These are phyloP conservation scores for Coboldia fuscipes DNA, from an alignment of 1,140 invertebrate species.

Conservation along the genomic window DNA sequence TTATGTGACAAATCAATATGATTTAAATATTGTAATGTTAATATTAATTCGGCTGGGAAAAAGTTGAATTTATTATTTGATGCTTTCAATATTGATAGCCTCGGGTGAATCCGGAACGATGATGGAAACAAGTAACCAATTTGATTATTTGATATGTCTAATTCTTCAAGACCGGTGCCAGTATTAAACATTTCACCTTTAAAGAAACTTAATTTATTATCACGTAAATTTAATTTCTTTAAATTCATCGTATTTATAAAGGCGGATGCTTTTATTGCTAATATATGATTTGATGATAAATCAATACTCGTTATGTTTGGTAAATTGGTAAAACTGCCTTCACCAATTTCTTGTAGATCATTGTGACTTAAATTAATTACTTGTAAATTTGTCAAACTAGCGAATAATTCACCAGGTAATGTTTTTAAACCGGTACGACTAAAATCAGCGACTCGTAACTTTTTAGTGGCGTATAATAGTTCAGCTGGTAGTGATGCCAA, in stretches of 20 bases:
- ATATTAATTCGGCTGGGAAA: conserved; percentile 61
- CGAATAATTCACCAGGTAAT: conserved; percentile 44
- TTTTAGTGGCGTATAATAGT: conserved; percentile 32
- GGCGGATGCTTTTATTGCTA: conserved; percentile 41
- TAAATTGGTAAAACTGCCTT: conserved; percentile 47
- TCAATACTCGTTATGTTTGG: conserved; percentile 46
- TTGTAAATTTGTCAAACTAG: conserved; percentile 38
- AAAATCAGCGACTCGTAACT: conserved; percentile 44
- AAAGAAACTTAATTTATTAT: conserved; percentile 50
- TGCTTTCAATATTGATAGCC: conserved; percentile 41
- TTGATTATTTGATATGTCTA: conserved; percentile 55
- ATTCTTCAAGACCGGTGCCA: conserved; percentile 40
- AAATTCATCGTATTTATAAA: conserved; percentile 48
- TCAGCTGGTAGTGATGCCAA: conserved; percentile 32
- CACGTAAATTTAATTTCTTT: conserved; percentile 37
- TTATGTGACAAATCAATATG: conserved; percentile 55
- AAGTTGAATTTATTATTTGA: conserved; percentile 55
- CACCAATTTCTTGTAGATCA: conserved; percentile 41
- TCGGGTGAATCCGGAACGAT: conserved; percentile 59
- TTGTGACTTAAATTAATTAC: conserved; percentile 43
- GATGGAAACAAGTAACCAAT: conserved; percentile 57
- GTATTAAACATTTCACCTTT: conserved; percentile 59
- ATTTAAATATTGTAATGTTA: conserved; percentile 48
- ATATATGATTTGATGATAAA: conserved; percentile 54
- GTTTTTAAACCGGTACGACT: conserved; percentile 46